These are phyloP conservation scores for Tor tambroides DNA, from an alignment of 2,113 vertebrate species.

Conservation along the genomic window DNA sequence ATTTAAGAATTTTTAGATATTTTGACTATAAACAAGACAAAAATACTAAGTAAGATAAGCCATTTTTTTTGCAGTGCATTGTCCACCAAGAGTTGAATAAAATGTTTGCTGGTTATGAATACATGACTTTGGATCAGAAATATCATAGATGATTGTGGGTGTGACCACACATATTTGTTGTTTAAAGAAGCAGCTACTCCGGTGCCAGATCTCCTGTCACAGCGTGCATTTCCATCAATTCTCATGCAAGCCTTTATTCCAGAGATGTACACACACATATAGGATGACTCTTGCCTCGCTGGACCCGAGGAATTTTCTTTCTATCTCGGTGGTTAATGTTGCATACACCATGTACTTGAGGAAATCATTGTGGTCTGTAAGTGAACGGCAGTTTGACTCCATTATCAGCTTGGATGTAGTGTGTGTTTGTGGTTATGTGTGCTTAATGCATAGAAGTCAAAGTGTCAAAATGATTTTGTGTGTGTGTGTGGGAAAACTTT, in stretches of 20 bases:
- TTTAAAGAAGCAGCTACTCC: constrained; percentile 52
- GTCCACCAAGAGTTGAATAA: neutral
- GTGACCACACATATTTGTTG: constrained; percentile 37
- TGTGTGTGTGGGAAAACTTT: constrained; percentile 57
- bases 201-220: constrained; percentile 52
- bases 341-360: neutral
- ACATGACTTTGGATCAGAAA: constrained; percentile 31
- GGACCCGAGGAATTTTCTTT: neutral
- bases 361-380: neutral
- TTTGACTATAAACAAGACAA: no score
- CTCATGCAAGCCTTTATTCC: constrained; percentile 53
- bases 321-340: neutral
- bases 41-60: no score
- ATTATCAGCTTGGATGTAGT: neutral
- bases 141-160: constrained; percentile 40
- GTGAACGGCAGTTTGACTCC: neutral
- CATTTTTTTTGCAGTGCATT: neutral
- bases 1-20: no score
- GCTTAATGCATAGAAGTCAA: constrained; percentile 13
- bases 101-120: constrained; percentile 20
- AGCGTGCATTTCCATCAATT: constrained; percentile 60
- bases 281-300: constrained; percentile 17
- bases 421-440: neutral
- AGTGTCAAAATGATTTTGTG: constrained; percentile 23
- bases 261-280: constrained; percentile 48